A percentile compares a stretch with the other conserved stretches of the same genome.
phyloP scores from a whole-genome alignment of 2,888 invertebrate genomes.

The Lithodes maja region DNA sequence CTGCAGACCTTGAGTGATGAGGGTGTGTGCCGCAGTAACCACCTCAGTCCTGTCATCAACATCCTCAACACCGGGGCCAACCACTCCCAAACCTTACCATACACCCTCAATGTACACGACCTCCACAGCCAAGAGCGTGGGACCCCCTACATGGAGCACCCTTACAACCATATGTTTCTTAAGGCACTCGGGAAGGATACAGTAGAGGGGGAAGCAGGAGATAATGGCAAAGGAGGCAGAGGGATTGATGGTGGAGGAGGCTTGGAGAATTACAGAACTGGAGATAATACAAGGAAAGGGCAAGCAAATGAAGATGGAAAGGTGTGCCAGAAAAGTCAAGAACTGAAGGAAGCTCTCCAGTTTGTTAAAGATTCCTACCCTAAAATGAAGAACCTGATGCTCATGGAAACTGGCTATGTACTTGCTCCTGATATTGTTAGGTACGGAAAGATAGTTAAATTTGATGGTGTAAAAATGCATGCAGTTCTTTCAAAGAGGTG shows the following conservation, averaged over 20 bases:
- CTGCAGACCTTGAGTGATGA: not conserved
- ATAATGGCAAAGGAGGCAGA: not conserved
- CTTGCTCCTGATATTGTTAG: slow-evolving; percentile 36
- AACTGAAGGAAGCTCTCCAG: slow-evolving; percentile 39
- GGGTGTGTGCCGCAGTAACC: slow-evolving; percentile 22
- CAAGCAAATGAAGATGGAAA: not conserved
- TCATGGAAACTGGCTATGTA: slow-evolving; percentile 43
- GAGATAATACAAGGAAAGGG: not conserved
- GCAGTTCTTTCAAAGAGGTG: too few species aligned
- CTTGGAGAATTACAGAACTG: too few species aligned
- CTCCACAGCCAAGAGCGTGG: slow-evolving; percentile 2
- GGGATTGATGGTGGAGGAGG: not conserved
- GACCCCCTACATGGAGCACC: slow-evolving; percentile 21
- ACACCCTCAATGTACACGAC: not conserved
- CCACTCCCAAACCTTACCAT: not conserved
- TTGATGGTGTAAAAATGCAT: too few species aligned
- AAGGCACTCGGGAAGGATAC: slow-evolving; percentile 24
- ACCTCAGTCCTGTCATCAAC: not conserved
- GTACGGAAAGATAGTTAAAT: not conserved
- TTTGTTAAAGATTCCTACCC: slow-evolving; percentile 15
- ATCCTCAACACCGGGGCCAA: slow-evolving; percentile 27
- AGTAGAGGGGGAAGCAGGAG: not conserved
- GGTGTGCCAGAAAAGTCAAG: slow-evolving; percentile 5
- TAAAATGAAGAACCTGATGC: slow-evolving; percentile 15
- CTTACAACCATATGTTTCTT: slow-evolving; percentile 32